Percentiles rank a stretch among this genome's conserved stretches.
These are phyloP conservation scores for Heliconius hewitsoni DNA, from an alignment of 1,140 invertebrate genomes.

Conservation along the genomic window DNA sequence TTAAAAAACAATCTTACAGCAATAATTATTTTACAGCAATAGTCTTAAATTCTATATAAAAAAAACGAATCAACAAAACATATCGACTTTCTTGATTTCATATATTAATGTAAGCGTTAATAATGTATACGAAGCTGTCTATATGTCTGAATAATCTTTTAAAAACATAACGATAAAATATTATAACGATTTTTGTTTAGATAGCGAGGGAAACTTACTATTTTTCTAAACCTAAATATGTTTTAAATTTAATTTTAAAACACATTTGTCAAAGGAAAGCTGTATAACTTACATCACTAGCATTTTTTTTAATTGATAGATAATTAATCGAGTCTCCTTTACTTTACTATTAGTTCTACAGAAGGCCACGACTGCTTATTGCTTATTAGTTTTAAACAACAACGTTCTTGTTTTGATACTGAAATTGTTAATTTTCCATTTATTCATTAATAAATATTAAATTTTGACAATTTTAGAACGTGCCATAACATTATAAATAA, in stretches of 20 bases:
- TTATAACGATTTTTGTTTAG: no score
- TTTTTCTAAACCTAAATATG: neutral
- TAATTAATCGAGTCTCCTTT: conserved; percentile 22
- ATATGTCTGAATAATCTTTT: no score
- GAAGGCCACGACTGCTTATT: conserved; percentile 25
- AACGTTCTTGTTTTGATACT: conserved; percentile 5
- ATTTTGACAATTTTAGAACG: neutral
- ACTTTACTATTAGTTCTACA: conserved; percentile 2
- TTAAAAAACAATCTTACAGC: no score
- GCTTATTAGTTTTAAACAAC: conserved; percentile 11
- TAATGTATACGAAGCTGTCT: no score
- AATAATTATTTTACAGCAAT: no score
- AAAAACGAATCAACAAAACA: no score
- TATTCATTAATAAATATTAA: neutral
- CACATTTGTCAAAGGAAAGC: conserved; percentile 8
- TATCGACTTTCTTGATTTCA: no score
- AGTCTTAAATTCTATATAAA: no score
- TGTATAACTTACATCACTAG: conserved; percentile 1
- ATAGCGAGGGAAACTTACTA: no score
- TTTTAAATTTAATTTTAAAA: neutral
- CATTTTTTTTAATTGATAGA: conserved; percentile 13
- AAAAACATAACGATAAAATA: no score
- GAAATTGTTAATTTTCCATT: neutral
- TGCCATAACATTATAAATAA: neutral
- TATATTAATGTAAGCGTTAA: no score